Percentiles rank a stretch among this genome's conserved stretches.
Conservation (phyloP, 2,888 invertebrate species). For the Lacanobia wlatinum region DNA sequence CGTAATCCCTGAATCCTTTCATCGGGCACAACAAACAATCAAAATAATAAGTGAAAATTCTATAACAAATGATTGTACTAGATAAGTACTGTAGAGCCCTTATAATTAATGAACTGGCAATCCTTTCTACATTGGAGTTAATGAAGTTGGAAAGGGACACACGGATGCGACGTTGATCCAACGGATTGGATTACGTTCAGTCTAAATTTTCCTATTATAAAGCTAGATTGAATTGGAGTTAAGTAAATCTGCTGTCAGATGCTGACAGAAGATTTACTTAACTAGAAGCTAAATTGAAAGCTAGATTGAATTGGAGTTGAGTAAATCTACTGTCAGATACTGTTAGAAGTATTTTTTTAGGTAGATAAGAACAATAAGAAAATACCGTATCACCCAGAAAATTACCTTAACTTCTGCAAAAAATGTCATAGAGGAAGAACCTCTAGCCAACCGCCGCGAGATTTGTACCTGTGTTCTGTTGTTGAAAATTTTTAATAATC, state of each 20-base stretch:
- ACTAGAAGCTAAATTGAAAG: too few relatives aligned
- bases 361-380: too few relatives aligned
- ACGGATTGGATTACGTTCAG: constrained; percentile 8
- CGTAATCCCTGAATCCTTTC: constrained; percentile 48
- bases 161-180: constrained; percentile 55
- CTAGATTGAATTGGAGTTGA: not conserved
- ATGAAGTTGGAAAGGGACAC: constrained; percentile 77
- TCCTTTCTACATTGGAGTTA: constrained; percentile 83
- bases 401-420: too few relatives aligned
- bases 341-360: too few relatives aligned
- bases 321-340: not conserved
- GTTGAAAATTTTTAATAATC: too few relatives aligned
- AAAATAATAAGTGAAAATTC: constrained; percentile 71
- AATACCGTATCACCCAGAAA: too few relatives aligned
- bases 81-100: constrained; percentile 81
- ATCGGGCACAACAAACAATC: constrained; percentile 55
- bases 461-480: too few relatives aligned
- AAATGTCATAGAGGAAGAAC: too few relatives aligned
- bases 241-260: not conserved
- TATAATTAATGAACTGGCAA: constrained; percentile 88
- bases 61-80: constrained; percentile 71
- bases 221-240: not conserved
- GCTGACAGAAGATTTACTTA: too few relatives aligned
- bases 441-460: too few relatives aligned
- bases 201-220: not conserved